A percentile compares a stretch with the other conserved stretches of the same genome.
These are phyloP conservation scores for Steinernema scapterisci DNA, from an alignment of 2,888 invertebrate species.

Conservation along the genomic window DNA sequence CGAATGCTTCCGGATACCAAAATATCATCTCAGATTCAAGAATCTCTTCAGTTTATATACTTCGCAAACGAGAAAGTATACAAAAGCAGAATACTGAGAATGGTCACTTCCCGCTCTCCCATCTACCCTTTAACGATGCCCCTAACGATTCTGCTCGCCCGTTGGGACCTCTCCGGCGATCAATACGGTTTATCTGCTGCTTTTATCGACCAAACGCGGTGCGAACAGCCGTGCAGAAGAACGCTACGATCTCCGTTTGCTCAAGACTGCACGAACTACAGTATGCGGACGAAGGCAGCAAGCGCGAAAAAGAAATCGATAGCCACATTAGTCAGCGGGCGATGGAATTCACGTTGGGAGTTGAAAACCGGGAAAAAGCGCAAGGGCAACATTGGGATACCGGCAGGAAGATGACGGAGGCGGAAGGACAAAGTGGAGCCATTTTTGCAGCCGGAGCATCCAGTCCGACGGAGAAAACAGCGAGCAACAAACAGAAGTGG, in stretches of 20 bases:
- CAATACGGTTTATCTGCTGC: constrained; percentile 25
- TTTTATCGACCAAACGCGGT: background rate
- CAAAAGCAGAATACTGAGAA: too few species aligned
- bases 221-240: background rate
- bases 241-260: constrained; percentile 21
- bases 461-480: background rate
- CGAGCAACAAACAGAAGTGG: background rate
- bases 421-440: background rate
- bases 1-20: too few species aligned
- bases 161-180: background rate
- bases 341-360: background rate
- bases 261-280: constrained; percentile 21
- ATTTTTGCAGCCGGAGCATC: background rate
- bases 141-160: background rate
- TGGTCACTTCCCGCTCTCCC: too few species aligned
- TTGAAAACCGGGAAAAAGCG: too few species aligned
- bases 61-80: too few species aligned
- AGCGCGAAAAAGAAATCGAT: constrained; percentile 3
- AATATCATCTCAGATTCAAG: too few species aligned
- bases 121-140: too few species aligned
- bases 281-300: background rate
- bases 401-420: background rate
- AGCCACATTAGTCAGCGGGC: constrained; percentile 4
- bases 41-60: too few species aligned
- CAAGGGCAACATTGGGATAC: background rate